Base-by-base conservation (phyloP, 2,113 vertebrate genomes). In the Heliornis fulica region DNA sequence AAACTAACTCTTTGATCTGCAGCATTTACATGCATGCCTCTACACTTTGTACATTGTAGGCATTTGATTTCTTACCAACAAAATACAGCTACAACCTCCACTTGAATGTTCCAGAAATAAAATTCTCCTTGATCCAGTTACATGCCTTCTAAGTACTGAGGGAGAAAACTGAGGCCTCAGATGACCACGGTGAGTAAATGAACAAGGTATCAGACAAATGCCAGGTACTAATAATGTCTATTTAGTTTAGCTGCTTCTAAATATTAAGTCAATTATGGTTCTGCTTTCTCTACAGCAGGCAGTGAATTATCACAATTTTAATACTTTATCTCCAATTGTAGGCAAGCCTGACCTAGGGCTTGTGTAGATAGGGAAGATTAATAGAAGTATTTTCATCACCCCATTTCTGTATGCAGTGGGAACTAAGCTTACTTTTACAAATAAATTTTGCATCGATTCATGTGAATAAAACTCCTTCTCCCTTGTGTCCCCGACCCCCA, bases 1-100 rank as follows among this genome's bases (percentile, higher is more conserved):
- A 95, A 88, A 68, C 90, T 90, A 96, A 92, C 93, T 96, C 92
- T 97, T 97, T 97, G 95, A 96, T 96, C 94, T 96, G 57, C 65
- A 93, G 45, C 83, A 92, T 97, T 97, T 93, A 96, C 93, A 96
- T 96, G 90, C 94, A 79, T 84, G 88, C 50, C 92, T 96, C 89
- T 92, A 92, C 83, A 90, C 80, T 95, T 82, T 20, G n/a, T 84
- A 93, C 77, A 77, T 90, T 94, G 95, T 93, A 87, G 85, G 85
- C 64, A 78, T 95, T 93, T 93, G 88, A 90, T 93, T 97, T 92
- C 83, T 83, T 90, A 96, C 93, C 83, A 89, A 76, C 91, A 94
- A 92, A 96, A 93, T 90, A 56, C 57, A 84, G 71, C 90, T 92
- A 90, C 91, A 92, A 88, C 83, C 78, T 89, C 64, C 74, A 76